Conservation (phyloP, 2,113 vertebrate genomes). For the Daubentonia madagascariensis region DNA sequence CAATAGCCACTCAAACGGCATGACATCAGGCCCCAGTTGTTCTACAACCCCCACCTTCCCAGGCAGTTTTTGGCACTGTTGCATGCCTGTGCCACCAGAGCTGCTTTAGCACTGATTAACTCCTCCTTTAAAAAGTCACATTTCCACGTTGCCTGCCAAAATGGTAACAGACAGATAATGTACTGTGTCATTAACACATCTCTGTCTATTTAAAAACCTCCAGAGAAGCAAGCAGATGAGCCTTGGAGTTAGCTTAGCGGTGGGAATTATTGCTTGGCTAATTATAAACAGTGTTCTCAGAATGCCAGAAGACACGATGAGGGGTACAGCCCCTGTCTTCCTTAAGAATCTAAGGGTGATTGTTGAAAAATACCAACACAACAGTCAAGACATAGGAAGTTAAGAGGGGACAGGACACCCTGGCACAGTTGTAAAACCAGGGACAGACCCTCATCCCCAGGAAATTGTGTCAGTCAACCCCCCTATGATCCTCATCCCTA, state of each 20-base stretch:
- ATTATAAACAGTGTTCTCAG: slow-evolving; percentile 41
- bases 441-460: neutral
- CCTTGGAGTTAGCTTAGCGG: slow-evolving; percentile 32
- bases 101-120: slow-evolving; percentile 27
- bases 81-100: neutral
- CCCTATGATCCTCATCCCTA: neutral
- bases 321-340: neutral
- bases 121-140: slow-evolving; percentile 53
- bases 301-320: neutral
- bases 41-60: neutral
- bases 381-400: neutral
- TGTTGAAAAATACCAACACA: neutral
- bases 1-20: neutral
- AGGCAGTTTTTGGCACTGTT: neutral
- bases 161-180: slow-evolving; percentile 68
- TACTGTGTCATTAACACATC: slow-evolving; percentile 67
- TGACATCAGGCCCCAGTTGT: neutral
- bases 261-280: slow-evolving; percentile 45
- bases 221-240: slow-evolving; percentile 63
- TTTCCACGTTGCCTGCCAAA: slow-evolving; percentile 55
- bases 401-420: neutral
- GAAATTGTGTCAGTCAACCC: neutral
- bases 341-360: neutral
- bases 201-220: slow-evolving; percentile 71
- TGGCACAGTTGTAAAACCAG: neutral